Evolutionary conservation across 2,113 vertebrate genomes (phyloP), one percentile per base, ranked within the genome.

Genomic region (Ornithorhynchus anatinus): DNA sequence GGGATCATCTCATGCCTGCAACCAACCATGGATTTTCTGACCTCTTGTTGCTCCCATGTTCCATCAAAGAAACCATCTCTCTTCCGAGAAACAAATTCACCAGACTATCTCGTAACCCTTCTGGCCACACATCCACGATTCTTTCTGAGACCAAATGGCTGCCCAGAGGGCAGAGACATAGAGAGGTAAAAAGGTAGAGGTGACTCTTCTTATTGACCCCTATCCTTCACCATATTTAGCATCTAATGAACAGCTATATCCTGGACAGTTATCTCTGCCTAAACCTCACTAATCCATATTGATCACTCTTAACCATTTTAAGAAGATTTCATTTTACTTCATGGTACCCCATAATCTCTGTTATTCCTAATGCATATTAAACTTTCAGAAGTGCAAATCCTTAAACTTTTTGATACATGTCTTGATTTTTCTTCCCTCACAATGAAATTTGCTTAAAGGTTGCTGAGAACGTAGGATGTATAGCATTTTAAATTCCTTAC

Each of bases 261-360:
- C 25, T 25, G 16, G 3, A 23, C 25, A 14, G 11, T 25, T 47
- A 47, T 5, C 15, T 5, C 16, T 48, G 22, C 51, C 14, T 40
- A 25, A 16, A 20, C 15, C 29, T 72, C 37, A 23, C 54, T 53
- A 42, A 66, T 72, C 38, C 14, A 51, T 61, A 68, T 50, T 33
- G 72, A 79, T 60, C 74, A 71, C 77, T 53, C 51, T 59, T 76
- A 57, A 68, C 72, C 73, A 45, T 58, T 59, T 63, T 53, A 15
- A 53, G 25, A 73, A 45, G 16, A 59, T 71, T 74, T 71, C 31
- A 71, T 22, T 80, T 68, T 48, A 68, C 13, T 75, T 20, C 40
- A 11, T 61, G 40, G 8, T 61, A 39, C 66, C 61, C 58, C 66
- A 76, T 29, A 8, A 7, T 59, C 60, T 50, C 52, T 43, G 43